Percentiles rank a stretch among this genome's conserved stretches.
Conservation (phyloP, 2,113 vertebrate species). For the Turdus rufiventris region DNA sequence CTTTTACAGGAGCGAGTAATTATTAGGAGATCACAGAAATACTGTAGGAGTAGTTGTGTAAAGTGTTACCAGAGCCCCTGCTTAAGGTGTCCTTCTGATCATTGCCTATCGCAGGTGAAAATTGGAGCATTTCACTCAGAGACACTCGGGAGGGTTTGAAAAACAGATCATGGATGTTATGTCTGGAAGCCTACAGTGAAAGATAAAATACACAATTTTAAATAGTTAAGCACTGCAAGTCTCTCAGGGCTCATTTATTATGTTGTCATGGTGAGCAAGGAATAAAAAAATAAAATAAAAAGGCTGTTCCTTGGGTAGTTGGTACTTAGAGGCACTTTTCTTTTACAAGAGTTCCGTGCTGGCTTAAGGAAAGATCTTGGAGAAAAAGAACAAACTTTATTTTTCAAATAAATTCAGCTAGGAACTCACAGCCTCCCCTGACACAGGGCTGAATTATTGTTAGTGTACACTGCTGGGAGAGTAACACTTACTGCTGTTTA, state of each 20-base stretch:
- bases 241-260: conserved; percentile 70
- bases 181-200: conserved; percentile 51
- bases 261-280: conserved; percentile 69
- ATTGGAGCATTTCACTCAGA: conserved; percentile 51
- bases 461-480: conserved; percentile 62
- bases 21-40: conserved; percentile 62
- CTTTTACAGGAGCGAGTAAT: conserved; percentile 61
- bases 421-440: conserved; percentile 57
- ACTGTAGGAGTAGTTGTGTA: not conserved
- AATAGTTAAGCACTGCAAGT: conserved; percentile 48
- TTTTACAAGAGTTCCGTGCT: conserved; percentile 73
- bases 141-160: conserved; percentile 38
- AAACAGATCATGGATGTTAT: conserved; percentile 43
- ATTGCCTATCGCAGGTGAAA: conserved; percentile 38
- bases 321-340: conserved; percentile 71
- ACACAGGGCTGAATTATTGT: conserved; percentile 59
- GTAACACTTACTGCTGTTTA: conserved; percentile 51
- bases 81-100: conserved; percentile 34
- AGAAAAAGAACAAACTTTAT: conserved; percentile 62
- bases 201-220: conserved; percentile 65
- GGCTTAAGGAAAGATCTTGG: conserved; percentile 69
- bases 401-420: conserved; percentile 72
- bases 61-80: not conserved
- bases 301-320: conserved; percentile 64
- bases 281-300: conserved; percentile 71